Evolutionary conservation across 2,113 vertebrate genomes (phyloP).

Genomic region (Plecotus auritus): DNA sequence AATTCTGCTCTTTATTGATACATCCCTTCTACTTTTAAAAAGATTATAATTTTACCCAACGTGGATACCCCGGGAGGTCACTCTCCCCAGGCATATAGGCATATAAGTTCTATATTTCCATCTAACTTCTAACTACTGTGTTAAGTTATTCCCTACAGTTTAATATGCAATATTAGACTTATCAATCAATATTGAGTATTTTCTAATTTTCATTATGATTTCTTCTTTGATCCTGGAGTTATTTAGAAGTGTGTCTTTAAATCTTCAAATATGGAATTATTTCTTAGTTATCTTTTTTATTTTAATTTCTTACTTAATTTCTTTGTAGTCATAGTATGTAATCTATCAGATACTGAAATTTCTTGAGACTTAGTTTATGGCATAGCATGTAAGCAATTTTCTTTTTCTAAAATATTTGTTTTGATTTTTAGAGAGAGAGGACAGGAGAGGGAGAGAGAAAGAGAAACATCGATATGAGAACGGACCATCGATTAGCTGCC

Average conservation of each 20-base stretch:
- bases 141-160: neutral
- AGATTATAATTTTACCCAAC: no score
- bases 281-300: neutral
- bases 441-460: neutral
- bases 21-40: neutral
- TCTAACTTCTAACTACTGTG: neutral
- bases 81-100: no score
- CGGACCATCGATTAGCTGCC: neutral
- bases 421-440: neutral
- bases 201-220: neutral
- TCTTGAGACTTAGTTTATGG: neutral
- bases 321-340: neutral
- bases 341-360: neutral
- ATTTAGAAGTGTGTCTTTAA: neutral
- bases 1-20: neutral
- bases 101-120: neutral
- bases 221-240: neutral
- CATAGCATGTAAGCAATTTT: neutral
- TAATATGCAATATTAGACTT: neutral
- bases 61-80: no score
- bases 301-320: neutral
- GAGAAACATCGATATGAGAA: neutral
- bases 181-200: neutral
- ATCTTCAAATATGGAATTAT: neutral
- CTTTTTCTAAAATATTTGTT: neutral